These are phyloP conservation scores for Nematolebias whitei DNA, from an alignment of 2,113 vertebrate genomes.

Conservation along the genomic window DNA sequence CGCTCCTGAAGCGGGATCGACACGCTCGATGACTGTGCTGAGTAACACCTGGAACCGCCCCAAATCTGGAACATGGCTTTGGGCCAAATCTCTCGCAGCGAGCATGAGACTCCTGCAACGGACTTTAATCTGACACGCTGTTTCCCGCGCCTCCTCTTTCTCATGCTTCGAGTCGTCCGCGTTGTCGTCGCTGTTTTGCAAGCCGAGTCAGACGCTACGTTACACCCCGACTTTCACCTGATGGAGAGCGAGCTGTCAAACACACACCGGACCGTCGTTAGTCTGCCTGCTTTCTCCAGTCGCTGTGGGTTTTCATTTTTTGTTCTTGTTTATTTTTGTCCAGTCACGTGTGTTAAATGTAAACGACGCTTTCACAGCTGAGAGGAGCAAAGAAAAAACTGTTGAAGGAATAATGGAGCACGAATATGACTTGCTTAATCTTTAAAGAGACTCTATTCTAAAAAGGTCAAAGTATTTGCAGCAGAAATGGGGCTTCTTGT, in stretches of 20 bases:
- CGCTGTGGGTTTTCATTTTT: not conserved
- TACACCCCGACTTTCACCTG: conserved; percentile 33
- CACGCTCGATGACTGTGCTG: conserved; percentile 58
- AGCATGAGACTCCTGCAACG: conserved; percentile 66
- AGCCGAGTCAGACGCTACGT: conserved; percentile 26
- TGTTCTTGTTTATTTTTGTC: conserved; percentile 10
- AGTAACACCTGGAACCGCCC: conserved; percentile 70
- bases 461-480: conserved; percentile 69
- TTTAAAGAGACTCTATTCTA: conserved; percentile 44
- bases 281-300: conserved; percentile 34
- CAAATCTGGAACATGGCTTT: conserved; percentile 66
- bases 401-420: conserved; percentile 35
- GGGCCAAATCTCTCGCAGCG: conserved; percentile 64
- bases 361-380: conserved; percentile 52
- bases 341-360: conserved; percentile 48
- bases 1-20: conserved; percentile 57
- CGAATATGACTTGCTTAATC: conserved; percentile 39
- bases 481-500: conserved; percentile 42
- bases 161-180: conserved; percentile 61
- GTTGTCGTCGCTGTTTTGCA: conserved; percentile 35
- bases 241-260: conserved; percentile 52
- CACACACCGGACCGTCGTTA: conserved; percentile 39
- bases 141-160: conserved; percentile 53
- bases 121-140: conserved; percentile 67
- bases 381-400: conserved; percentile 32